These are phyloP conservation scores for Aegypius monachus DNA, from an alignment of 2,113 vertebrate species.

Conservation along the genomic window DNA sequence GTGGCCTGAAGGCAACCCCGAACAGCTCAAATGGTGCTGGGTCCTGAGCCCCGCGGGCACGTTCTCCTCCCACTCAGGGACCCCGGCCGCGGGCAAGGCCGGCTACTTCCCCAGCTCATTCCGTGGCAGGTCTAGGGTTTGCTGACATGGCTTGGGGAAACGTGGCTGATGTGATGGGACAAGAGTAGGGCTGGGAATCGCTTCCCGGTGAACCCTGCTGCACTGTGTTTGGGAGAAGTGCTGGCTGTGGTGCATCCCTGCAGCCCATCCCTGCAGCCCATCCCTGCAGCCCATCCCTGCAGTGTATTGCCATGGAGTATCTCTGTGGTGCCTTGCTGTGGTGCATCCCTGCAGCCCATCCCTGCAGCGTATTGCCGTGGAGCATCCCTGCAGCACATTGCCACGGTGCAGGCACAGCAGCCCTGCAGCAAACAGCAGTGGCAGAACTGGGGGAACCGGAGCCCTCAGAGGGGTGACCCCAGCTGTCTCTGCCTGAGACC, in stretches of 20 bases:
- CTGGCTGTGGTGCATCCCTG: not conserved
- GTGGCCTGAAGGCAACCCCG: not conserved
- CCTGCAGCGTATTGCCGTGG: too few species aligned
- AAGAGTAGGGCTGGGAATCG: not conserved
- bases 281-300: not conserved
- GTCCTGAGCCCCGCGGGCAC: not conserved
- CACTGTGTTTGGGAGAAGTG: not conserved
- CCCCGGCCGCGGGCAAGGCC: accelerated
- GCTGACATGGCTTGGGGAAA: not conserved
- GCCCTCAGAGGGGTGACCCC: not conserved
- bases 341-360: not conserved
- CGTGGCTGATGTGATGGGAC: accelerated
- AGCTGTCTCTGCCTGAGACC: not conserved
- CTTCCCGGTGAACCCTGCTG: not conserved
- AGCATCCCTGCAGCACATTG: not conserved
- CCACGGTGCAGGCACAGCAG: not conserved
- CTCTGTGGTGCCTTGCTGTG: not conserved
- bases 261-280: not conserved
- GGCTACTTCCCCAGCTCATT: not conserved
- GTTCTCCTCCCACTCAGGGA: not conserved
- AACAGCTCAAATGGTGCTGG: accelerated
- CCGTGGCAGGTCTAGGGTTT: not conserved
- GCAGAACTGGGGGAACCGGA: not conserved
- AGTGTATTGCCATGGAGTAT: too few species aligned
- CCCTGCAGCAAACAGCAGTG: not conserved